Evolutionary conservation across 1,140 invertebrate species (phyloP).

Genomic region (Caerostris darwini): DNA sequence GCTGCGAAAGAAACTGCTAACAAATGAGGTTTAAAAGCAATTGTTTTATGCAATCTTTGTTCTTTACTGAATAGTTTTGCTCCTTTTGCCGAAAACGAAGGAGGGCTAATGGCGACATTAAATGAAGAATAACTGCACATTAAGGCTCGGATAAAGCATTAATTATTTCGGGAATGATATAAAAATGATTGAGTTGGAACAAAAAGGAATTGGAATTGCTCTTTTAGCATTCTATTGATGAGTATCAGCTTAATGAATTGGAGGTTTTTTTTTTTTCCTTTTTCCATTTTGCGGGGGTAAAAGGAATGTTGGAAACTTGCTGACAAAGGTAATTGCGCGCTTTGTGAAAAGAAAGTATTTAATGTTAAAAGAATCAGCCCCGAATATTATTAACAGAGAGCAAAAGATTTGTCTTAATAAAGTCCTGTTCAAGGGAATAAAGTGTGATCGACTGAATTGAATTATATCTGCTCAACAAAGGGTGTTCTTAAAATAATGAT

Average conservation of each 20-base stretch:
- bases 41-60: slow-evolving; percentile 73
- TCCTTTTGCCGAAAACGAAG: not conserved
- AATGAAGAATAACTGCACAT: slow-evolving; percentile 68
- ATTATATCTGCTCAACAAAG: no score
- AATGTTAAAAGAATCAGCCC: not conserved
- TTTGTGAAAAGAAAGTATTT: slow-evolving; percentile 12
- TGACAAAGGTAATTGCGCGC: slow-evolving; percentile 29
- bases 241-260: slow-evolving; percentile 67
- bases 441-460: no score
- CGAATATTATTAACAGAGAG: slow-evolving; percentile 30
- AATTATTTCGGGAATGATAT: slow-evolving; percentile 74
- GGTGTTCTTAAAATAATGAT: no score
- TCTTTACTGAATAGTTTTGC: slow-evolving; percentile 47
- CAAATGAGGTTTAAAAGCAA: slow-evolving; percentile 76
- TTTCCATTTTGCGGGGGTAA: not conserved
- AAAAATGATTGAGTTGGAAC: slow-evolving; percentile 70
- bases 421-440: no score
- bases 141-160: slow-evolving; percentile 66
- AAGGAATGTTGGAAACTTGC: not conserved
- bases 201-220: slow-evolving; percentile 68
- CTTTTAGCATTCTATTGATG: slow-evolving; percentile 67
- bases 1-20: slow-evolving; percentile 72
- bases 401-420: not conserved
- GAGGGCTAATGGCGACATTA: slow-evolving; percentile 63
- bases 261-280: slow-evolving; percentile 48